Conservation (phyloP, 2,888 invertebrate genomes). For the Ophion ventricosus region DNA sequence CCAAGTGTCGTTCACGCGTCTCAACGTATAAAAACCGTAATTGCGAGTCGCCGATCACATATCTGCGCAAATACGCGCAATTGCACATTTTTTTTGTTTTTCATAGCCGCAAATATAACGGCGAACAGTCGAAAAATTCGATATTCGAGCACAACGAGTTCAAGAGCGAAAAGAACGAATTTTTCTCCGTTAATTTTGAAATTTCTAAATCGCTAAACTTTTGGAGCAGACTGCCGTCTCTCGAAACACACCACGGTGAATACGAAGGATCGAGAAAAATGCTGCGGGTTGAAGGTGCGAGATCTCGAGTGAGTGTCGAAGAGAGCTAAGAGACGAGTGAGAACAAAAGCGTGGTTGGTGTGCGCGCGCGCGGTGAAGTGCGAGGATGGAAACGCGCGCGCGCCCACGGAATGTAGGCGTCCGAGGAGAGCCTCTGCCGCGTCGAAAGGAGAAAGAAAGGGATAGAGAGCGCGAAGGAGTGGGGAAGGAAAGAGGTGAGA, state of each 20-base stretch:
- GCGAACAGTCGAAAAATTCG: too few species aligned
- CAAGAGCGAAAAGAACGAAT: background rate
- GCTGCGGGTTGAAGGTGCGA: constrained; percentile 40
- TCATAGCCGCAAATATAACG: too few species aligned
- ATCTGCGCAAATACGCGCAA: too few species aligned
- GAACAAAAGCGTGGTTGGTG: constrained; percentile 71
- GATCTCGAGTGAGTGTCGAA: constrained; percentile 56
- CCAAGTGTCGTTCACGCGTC: too few species aligned
- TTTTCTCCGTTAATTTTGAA: background rate
- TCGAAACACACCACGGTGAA: background rate
- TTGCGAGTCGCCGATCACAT: too few species aligned
- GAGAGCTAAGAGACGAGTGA: constrained; percentile 46
- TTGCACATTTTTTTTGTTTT: too few species aligned
- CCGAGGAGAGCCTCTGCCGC: constrained; percentile 47
- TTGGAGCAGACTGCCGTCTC: background rate
- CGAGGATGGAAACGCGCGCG: constrained; percentile 64
- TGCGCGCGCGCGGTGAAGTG: constrained; percentile 69
- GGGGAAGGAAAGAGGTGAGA: constrained; percentile 81
- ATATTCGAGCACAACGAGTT: background rate
- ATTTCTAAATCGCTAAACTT: background rate
- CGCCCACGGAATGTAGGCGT: constrained; percentile 59
- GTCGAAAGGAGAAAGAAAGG: background rate
- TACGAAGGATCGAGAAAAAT: constrained; percentile 29
- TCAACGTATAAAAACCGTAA: too few species aligned
- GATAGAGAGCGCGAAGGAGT: constrained; percentile 27